Evolutionary conservation across 2,888 invertebrate species (phyloP).

Genomic region (Crossocerus cetratus): DNA sequence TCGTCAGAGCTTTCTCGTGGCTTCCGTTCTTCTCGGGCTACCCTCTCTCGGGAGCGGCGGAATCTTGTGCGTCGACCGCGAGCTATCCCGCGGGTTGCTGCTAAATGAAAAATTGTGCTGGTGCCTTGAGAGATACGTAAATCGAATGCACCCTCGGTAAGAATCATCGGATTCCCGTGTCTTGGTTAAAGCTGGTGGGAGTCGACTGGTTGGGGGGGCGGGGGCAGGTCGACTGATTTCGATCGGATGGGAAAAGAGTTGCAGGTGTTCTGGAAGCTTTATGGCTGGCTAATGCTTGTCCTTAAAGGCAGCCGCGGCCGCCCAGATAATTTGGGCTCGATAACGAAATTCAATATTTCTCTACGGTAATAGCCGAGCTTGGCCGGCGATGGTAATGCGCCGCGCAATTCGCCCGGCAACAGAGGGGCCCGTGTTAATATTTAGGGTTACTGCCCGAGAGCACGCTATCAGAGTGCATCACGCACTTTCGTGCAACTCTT

Average conservation of each 20-base stretch:
- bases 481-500: slow-evolving; percentile 59
- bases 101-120: slow-evolving; percentile 38
- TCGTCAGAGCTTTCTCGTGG: slow-evolving; percentile 6
- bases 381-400: slow-evolving; percentile 64
- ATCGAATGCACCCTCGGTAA: slow-evolving; percentile 23
- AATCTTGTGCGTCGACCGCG: neutral
- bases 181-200: neutral
- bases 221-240: neutral
- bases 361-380: slow-evolving; percentile 58
- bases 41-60: slow-evolving; percentile 10
- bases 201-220: neutral
- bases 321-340: slow-evolving; percentile 66
- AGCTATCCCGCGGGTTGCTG: slow-evolving; percentile 16
- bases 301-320: slow-evolving; percentile 41
- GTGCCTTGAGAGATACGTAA: slow-evolving; percentile 12
- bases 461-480: slow-evolving; percentile 71
- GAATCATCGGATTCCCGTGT: neutral
- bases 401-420: slow-evolving; percentile 63
- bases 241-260: neutral
- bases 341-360: slow-evolving; percentile 73
- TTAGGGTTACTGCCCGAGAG: slow-evolving; percentile 70
- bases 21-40: slow-evolving; percentile 5
- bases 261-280: slow-evolving; percentile 26
- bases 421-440: slow-evolving; percentile 67
- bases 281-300: slow-evolving; percentile 57